Conservation (phyloP, 2,113 vertebrate genomes). For the Corythoichthys haematopterus region DNA sequence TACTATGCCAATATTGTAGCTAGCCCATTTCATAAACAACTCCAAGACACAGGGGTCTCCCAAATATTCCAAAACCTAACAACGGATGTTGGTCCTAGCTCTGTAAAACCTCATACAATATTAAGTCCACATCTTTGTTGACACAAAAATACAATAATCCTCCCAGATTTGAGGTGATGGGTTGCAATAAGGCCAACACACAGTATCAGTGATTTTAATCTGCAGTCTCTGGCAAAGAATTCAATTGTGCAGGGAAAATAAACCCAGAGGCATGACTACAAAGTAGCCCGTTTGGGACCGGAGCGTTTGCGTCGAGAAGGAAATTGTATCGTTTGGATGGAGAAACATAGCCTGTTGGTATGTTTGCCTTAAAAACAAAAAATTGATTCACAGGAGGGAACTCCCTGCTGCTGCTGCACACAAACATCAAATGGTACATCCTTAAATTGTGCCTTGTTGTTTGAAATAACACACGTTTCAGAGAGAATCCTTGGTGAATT, state of each 20-base stretch:
- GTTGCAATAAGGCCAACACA: constrained; percentile 26
- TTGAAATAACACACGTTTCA: constrained; percentile 10
- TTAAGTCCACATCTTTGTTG: constrained; percentile 55
- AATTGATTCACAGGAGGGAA: constrained; percentile 44
- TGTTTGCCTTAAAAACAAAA: constrained; percentile 35
- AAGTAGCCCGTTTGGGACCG: constrained; percentile 37
- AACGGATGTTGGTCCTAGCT: constrained; percentile 28
- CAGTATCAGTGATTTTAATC: constrained; percentile 45
- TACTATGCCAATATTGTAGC: constrained; percentile 26
- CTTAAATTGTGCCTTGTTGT: constrained; percentile 4
- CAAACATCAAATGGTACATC: constrained; percentile 28
- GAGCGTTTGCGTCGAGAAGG: constrained; percentile 38
- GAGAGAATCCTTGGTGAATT: neutral
- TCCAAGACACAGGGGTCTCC: constrained; percentile 12
- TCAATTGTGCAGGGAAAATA: constrained; percentile 63
- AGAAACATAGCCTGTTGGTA: constrained; percentile 34
- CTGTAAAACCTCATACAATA: constrained; percentile 47
- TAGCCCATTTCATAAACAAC: constrained; percentile 49
- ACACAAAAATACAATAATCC: constrained; percentile 62
- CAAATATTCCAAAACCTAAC: constrained; percentile 42
- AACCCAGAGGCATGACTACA: constrained; percentile 58
- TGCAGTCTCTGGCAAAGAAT: constrained; percentile 52
- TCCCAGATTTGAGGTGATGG: constrained; percentile 31
- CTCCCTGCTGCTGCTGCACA: constrained; percentile 18
- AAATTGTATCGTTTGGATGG: constrained; percentile 43